A percentile compares a stretch with the other conserved stretches of the same genome.
Conservation (phyloP, 2,888 invertebrate genomes). For the Andrena minutula region DNA sequence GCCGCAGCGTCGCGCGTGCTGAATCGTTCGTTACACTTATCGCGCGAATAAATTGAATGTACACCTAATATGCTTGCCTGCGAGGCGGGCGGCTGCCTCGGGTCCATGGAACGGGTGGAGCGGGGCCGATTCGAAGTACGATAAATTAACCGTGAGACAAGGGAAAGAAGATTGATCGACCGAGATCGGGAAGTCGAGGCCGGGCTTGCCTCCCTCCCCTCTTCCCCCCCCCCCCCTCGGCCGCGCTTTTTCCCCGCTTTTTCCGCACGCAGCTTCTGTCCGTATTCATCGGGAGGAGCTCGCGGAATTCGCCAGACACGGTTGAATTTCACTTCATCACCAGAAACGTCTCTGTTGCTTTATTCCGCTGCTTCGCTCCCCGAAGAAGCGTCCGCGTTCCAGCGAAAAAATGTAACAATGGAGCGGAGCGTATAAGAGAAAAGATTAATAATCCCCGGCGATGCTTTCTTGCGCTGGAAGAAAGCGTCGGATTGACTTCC, state of each 20-base stretch:
- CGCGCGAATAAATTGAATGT: constrained; percentile 47
- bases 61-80: constrained; percentile 42
- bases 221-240: constrained; percentile 31
- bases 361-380: constrained; percentile 35
- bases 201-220: constrained; percentile 19
- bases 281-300: constrained; percentile 17
- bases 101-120: constrained; percentile 6
- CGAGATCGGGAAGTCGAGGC: constrained; percentile 60
- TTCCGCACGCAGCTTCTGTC: constrained; percentile 17
- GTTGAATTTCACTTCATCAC: constrained; percentile 52
- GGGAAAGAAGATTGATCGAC: constrained; percentile 67
- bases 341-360: constrained; percentile 46
- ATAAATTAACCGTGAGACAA: constrained; percentile 69
- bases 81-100: constrained; percentile 5
- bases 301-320: constrained; percentile 35
- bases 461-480: neutral
- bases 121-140: constrained; percentile 55
- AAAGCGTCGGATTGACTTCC: constrained; percentile 19
- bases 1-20: neutral
- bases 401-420: constrained; percentile 47
- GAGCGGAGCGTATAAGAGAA: constrained; percentile 38
- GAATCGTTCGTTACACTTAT: constrained; percentile 41
- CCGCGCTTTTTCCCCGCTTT: constrained; percentile 26
- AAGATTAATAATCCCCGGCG: constrained; percentile 51
- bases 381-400: constrained; percentile 45